phyloP scores from a whole-genome alignment of 2,113 vertebrate species.

The Carassius carassius region DNA sequence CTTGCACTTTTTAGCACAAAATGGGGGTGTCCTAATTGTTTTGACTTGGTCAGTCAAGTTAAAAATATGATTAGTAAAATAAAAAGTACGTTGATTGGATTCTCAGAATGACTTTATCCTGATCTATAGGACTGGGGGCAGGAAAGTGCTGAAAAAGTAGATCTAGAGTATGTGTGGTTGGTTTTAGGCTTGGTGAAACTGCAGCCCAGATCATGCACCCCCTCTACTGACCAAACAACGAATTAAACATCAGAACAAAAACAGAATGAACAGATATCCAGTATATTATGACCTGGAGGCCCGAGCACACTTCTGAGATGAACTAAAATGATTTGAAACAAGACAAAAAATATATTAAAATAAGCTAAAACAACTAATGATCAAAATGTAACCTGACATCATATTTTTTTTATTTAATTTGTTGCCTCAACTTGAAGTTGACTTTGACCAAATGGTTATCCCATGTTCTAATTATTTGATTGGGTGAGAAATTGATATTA shows the following conservation, averaged over 20 bases:
- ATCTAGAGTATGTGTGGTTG: not conserved
- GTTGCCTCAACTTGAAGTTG: not conserved
- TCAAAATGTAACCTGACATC: not conserved
- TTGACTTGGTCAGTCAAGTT: constrained; percentile 14
- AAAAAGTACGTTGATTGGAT: not conserved
- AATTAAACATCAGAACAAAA: not conserved
- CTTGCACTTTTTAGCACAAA: constrained; percentile 63
- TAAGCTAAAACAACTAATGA: not conserved
- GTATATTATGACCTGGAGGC: not conserved
- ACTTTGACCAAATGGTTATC: not conserved
- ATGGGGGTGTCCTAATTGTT: constrained; percentile 37
- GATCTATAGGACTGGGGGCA: not conserved
- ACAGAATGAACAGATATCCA: not conserved
- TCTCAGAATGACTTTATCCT: not conserved
- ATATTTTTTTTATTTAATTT: not conserved
- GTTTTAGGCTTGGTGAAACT: not conserved
- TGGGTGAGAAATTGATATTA: not conserved
- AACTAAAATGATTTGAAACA: not conserved
- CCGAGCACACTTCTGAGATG: not conserved
- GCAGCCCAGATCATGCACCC: constrained; percentile 28
- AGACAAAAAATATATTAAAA: not conserved
- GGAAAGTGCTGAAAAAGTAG: not conserved
- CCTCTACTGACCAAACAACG: constrained; percentile 43
- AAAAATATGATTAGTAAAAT: constrained; percentile 16
- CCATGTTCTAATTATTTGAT: not conserved